phyloP scores from a whole-genome alignment of 2,888 invertebrate genomes.

The Icerya purchasi region DNA sequence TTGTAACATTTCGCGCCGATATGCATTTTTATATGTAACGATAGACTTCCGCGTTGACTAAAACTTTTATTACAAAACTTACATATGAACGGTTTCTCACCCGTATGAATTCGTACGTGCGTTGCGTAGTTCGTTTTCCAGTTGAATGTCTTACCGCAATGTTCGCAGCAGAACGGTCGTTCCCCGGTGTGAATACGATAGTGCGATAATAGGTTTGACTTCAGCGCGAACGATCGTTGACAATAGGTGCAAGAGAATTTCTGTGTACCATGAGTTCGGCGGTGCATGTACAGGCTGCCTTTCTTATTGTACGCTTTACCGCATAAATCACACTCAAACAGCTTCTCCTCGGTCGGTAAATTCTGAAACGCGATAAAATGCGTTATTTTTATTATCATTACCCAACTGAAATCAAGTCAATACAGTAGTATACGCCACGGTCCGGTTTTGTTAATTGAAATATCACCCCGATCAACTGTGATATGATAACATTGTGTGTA shows the following conservation, averaged over 20 bases:
- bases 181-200: slow-evolving; percentile 16
- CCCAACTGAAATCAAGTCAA: too few species aligned
- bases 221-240: slow-evolving; percentile 12
- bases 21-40: slow-evolving; percentile 16
- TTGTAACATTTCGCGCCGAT: slow-evolving; percentile 16
- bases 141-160: slow-evolving; percentile 15
- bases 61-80: slow-evolving; percentile 16
- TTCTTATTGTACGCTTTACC: slow-evolving; percentile 14
- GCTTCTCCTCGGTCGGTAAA: neutral
- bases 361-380: too few species aligned
- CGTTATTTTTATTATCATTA: too few species aligned
- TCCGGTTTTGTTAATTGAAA: too few species aligned
- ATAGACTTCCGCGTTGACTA: slow-evolving; percentile 16
- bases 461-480: too few species aligned
- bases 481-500: too few species aligned
- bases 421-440: too few species aligned
- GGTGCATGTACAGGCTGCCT: slow-evolving; percentile 13
- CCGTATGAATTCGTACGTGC: slow-evolving; percentile 16
- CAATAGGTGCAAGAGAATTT: slow-evolving; percentile 9
- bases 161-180: slow-evolving; percentile 15
- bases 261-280: slow-evolving; percentile 9
- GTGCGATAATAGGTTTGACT: slow-evolving; percentile 15
- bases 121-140: slow-evolving; percentile 16
- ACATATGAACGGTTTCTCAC: slow-evolving; percentile 16
- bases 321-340: slow-evolving; percentile 12